Base-by-base conservation (phyloP, 2,888 invertebrate species). In the Biston stratarius region DNA sequence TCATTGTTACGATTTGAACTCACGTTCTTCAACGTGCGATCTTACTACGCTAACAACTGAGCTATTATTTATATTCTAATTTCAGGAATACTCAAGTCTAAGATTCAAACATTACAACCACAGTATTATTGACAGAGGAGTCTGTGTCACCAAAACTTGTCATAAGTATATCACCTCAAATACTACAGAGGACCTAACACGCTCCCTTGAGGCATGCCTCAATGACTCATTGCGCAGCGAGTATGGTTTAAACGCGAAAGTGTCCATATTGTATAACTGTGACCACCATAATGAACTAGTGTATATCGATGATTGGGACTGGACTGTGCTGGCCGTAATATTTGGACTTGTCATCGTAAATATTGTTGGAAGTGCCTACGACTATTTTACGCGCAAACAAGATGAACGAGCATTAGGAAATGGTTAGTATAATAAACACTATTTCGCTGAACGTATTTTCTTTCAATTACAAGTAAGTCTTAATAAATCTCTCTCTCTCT, bases 31-130 rank as follows among this genome's bases (percentile, higher is more conserved):
- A n/a, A n/a, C 3, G 24, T 2, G 24, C 24, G 24, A 24, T 3
- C 24, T 24, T 24, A 24, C 24, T 24, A 1, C 1, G 24, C 24
- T 24, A 24, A 24, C 24, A 2, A 24, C 24, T 24, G 3, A 24
- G 1, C 24, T 24, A 24, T 24, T 15, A 6, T 24, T 45, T 45
- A 2, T n/a, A 14, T 24, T 3, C 24, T 24, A 1, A n/a, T 45
- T n/a, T 2, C 45, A 70, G 70, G 64, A 70, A 44, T 70, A 70
- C 36, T 64, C 70, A 15, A 44, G 51, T 12, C 47, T 36, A 8
- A 60, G 24, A n/a, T 6, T 52, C 9, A 63, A 62, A 52, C 69
- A 69, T 24, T 69, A 55, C 57, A 63, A 69, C 57, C 60, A 60
- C 53, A 63, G 56, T 10, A 44, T 33, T 0, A 56, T 57, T 0